Conservation (phyloP, 2,888 invertebrate genomes). For the Pocota personata region DNA sequence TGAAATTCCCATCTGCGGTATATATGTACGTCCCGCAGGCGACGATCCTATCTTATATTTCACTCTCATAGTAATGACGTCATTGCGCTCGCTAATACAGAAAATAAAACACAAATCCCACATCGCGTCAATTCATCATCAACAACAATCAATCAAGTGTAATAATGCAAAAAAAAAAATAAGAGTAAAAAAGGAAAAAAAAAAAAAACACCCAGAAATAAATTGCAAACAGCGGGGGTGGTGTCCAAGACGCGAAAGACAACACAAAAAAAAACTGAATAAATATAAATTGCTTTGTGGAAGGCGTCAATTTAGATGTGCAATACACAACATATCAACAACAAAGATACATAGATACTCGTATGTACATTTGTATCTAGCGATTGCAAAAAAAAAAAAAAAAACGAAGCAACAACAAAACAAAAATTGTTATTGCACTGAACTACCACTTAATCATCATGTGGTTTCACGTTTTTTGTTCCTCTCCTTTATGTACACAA, state of each 20-base stretch:
- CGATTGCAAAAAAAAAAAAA: slow-evolving; percentile 27
- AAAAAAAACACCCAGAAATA: slow-evolving; percentile 11
- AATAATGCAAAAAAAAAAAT: slow-evolving; percentile 18
- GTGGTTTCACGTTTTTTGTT: slow-evolving; percentile 15
- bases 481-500: neutral
- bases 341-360: slow-evolving; percentile 3
- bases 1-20: neutral
- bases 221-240: slow-evolving; percentile 43
- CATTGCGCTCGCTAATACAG: neutral
- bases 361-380: slow-evolving; percentile 41
- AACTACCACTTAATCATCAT: slow-evolving; percentile 54
- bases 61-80: slow-evolving; percentile 8
- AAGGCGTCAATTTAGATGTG: slow-evolving; percentile 65
- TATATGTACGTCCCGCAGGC: neutral
- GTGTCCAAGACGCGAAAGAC: slow-evolving; percentile 4
- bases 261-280: slow-evolving; percentile 1
- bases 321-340: slow-evolving; percentile 14
- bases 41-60: neutral
- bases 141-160: slow-evolving; percentile 61
- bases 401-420: slow-evolving; percentile 22
- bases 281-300: slow-evolving; percentile 28
- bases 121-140: slow-evolving; percentile 56
- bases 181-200: neutral
- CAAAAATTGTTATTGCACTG: slow-evolving; percentile 40
- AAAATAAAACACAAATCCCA: slow-evolving; percentile 30